Conservation (phyloP, 1,140 invertebrate genomes). For the Panulirus ornatus region DNA sequence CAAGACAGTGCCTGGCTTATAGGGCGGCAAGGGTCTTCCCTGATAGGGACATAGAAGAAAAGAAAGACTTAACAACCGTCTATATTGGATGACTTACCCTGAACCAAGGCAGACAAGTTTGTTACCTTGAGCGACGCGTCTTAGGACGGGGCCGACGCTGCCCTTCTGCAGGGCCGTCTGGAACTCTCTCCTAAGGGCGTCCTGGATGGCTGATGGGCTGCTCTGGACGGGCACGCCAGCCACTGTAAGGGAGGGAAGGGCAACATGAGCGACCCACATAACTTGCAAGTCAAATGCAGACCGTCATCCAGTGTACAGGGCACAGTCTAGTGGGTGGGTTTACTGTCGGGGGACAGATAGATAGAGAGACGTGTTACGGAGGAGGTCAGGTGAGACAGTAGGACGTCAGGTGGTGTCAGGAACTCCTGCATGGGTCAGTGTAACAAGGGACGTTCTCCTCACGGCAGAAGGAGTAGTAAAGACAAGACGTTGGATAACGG, state of each 20-base stretch:
- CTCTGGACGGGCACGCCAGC: background rate
- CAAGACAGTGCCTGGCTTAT: no score
- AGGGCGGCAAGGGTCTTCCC: no score
- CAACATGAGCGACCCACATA: background rate
- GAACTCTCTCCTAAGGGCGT: background rate
- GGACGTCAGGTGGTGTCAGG: no score
- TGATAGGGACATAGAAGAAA: no score
- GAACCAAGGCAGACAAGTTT: no score
- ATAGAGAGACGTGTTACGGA: background rate
- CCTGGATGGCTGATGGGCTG: no score
- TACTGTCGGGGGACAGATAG: background rate
- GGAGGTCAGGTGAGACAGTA: background rate
- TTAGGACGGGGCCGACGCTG: background rate
- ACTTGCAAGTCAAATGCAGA: background rate
- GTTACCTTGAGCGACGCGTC: constrained; percentile 16
- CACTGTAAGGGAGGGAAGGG: background rate
- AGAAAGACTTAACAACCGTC: no score
- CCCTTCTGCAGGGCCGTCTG: background rate
- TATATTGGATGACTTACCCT: no score
- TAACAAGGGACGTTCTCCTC: no score
- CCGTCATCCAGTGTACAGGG: background rate
- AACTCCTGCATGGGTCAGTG: no score
- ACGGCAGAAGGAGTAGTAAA: no score
- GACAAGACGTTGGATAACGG: no score
- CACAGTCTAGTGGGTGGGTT: background rate